Conservation (phyloP, 2,113 vertebrate species). For the Sceloporus tristichus region DNA sequence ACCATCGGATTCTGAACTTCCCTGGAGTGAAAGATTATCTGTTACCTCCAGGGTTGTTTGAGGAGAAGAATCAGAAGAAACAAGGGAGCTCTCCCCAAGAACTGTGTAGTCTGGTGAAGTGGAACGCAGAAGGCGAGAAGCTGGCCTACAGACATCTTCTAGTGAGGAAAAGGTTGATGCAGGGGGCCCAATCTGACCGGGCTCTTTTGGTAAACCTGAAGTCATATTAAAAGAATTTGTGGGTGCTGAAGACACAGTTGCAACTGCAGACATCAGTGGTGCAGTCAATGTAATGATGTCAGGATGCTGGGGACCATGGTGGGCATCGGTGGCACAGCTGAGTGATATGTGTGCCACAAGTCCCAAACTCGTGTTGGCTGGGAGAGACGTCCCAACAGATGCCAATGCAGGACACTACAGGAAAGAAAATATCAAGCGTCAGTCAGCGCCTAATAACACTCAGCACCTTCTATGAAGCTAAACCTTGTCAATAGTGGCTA, state of each 20-base stretch:
- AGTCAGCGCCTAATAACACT: neutral
- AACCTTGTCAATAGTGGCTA: too few relatives aligned
- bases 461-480: too few relatives aligned
- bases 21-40: neutral
- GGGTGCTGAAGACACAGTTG: neutral
- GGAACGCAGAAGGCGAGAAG: neutral
- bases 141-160: accelerated
- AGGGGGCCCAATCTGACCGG: too few relatives aligned
- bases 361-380: neutral
- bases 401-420: neutral
- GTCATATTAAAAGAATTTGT: neutral
- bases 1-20: too few relatives aligned
- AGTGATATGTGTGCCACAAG: too few relatives aligned
- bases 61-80: neutral
- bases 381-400: neutral
- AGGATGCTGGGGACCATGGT: too few relatives aligned
- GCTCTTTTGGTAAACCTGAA: neutral
- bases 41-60: neutral
- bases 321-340: accelerated
- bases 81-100: neutral
- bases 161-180: neutral
- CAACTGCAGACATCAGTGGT: neutral
- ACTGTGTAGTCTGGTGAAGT: neutral
- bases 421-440: neutral
- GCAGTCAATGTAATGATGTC: neutral